A percentile compares a stretch with the other conserved stretches of the same genome.
Conservation (phyloP, 2,797 vertebrate species). For the Philypnodon macrostomus region DNA sequence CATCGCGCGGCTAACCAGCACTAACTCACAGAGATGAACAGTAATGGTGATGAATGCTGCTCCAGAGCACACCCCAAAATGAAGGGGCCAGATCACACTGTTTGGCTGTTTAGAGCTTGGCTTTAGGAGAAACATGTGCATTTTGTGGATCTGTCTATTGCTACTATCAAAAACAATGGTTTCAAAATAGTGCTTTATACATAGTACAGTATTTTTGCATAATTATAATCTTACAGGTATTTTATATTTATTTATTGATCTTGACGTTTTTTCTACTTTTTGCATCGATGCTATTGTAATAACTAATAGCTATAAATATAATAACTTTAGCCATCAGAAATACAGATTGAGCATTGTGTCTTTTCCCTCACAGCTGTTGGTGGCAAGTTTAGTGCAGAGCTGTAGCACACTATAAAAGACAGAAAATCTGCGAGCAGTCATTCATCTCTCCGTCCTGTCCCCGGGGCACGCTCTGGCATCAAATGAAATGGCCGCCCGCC, state of each 20-base stretch:
- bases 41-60: constrained; percentile 63
- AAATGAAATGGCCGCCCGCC: constrained; percentile 49
- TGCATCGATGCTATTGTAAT: no score
- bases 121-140: constrained; percentile 8
- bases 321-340: no score
- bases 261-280: no score
- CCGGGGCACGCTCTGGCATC: constrained; percentile 33
- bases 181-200: no score
- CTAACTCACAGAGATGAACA: constrained; percentile 61
- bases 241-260: no score
- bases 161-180: constrained; percentile 9
- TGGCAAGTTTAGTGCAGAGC: constrained; percentile 11
- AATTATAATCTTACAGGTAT: no score
- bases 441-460: constrained; percentile 34
- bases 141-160: constrained; percentile 25
- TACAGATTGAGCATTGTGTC: no score
- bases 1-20: constrained; percentile 53
- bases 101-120: constrained; percentile 14
- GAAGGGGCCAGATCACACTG: constrained; percentile 26
- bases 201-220: no score
- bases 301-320: no score
- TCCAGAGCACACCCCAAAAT: constrained; percentile 32
- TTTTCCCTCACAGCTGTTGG: neutral
- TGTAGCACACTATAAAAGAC: constrained; percentile 21
- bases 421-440: constrained; percentile 38